These are phyloP conservation scores for Nesoenas mayeri DNA, from an alignment of 2,113 vertebrate species.

Conservation along the genomic window DNA sequence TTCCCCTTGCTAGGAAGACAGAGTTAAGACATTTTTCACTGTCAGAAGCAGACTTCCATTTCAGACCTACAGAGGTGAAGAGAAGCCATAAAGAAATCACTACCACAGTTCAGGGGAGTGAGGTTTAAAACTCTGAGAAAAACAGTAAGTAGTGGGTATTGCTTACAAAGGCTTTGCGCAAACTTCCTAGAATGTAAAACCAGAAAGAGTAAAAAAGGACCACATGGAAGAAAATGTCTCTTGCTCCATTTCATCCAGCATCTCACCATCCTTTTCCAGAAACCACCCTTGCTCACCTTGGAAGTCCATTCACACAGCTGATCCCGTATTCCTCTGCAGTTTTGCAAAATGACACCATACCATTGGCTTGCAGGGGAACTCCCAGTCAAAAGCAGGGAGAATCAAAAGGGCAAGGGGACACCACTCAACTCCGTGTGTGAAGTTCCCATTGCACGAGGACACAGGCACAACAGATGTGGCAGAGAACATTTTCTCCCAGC, in stretches of 20 bases:
- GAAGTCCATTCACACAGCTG: not conserved
- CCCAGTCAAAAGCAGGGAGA: not conserved
- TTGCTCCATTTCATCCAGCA: not conserved
- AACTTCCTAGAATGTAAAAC: not conserved
- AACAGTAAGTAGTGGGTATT: not conserved
- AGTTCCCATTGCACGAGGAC: not conserved
- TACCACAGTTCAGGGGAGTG: not conserved
- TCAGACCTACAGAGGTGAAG: not conserved
- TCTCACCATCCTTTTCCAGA: not conserved
- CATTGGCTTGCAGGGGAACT: not conserved
- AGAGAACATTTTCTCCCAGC: not conserved
- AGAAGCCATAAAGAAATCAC: not conserved
- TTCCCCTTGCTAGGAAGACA: not conserved
- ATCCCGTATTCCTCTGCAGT: not conserved
- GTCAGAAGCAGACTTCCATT: not conserved
- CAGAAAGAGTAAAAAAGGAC: not conserved
- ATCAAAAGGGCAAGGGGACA: not conserved
- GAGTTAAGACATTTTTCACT: not conserved
- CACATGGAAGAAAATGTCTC: not conserved
- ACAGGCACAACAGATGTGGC: not conserved
- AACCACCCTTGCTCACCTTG: not conserved
- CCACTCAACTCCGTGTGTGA: not conserved
- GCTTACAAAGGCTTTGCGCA: not conserved
- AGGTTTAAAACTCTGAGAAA: not conserved
- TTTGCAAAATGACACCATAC: not conserved